phyloP scores from a whole-genome alignment of 2,888 invertebrate genomes.

The Spilarctia lutea region DNA sequence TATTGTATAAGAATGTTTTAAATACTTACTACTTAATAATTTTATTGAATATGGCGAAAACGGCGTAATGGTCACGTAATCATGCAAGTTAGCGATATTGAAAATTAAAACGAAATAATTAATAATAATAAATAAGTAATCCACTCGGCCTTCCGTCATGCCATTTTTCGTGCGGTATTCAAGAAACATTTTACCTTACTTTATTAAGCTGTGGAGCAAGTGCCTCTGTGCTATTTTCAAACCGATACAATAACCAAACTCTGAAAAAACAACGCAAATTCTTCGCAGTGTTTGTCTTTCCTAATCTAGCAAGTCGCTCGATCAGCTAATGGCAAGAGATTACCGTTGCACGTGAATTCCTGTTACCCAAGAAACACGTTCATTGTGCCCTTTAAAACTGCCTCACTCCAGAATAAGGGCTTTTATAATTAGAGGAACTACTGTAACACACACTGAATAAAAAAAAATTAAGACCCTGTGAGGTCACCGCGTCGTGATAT shows the following conservation, averaged over 20 bases:
- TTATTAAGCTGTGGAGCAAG: background rate
- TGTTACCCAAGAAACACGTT: background rate
- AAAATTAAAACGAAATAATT: background rate
- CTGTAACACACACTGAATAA: too few species aligned
- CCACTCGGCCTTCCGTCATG: background rate
- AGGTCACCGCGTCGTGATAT: too few species aligned
- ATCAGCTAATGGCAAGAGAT: too few species aligned
- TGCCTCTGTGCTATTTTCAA: too few species aligned
- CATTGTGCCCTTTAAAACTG: background rate
- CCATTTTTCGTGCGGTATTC: background rate
- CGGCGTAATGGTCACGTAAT: background rate
- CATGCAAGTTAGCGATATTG: background rate
- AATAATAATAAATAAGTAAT: background rate
- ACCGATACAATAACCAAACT: too few species aligned
- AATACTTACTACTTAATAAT: background rate
- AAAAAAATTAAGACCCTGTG: background rate
- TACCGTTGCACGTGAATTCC: background rate
- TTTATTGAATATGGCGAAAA: background rate
- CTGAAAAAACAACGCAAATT: too few species aligned
- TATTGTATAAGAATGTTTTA: background rate
- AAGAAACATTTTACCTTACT: background rate
- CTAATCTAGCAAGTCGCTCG: too few species aligned
- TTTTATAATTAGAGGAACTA: too few species aligned
- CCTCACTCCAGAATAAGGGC: too few species aligned
- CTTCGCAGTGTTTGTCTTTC: too few species aligned